phyloP scores from a whole-genome alignment of 1,140 invertebrate species.

The Drosophila yakuba region DNA sequence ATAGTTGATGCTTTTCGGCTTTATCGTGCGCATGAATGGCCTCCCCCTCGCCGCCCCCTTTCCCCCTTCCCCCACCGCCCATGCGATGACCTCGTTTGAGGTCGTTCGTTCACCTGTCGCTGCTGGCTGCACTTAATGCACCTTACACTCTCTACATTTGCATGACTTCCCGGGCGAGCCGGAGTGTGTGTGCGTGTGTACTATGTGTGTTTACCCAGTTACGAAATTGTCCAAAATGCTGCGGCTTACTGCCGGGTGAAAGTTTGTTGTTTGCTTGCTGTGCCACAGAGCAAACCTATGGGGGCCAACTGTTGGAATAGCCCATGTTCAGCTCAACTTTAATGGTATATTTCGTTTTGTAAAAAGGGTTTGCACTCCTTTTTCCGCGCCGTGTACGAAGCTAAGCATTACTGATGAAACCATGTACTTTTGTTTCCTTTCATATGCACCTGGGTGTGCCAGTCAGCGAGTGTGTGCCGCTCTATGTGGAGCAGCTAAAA shows the following conservation, averaged over 20 bases:
- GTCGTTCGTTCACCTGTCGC: constrained; percentile 83
- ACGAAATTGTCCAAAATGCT: constrained; percentile 82
- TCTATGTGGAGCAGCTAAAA: constrained; percentile 79
- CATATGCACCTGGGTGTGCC: constrained; percentile 55
- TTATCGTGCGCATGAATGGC: constrained; percentile 79
- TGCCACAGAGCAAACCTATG: neutral
- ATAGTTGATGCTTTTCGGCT: constrained; percentile 71
- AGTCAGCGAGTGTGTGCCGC: constrained; percentile 18
- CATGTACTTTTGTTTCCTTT: constrained; percentile 46
- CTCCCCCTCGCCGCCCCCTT: constrained; percentile 2
- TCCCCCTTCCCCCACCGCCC: constrained; percentile 16
- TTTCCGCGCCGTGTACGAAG: constrained; percentile 28
- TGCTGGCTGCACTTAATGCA: constrained; percentile 74
- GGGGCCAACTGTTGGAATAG: neutral
- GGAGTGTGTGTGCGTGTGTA: constrained; percentile 25
- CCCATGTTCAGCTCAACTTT: neutral
- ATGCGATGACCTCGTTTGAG: constrained; percentile 78
- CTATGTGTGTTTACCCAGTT: constrained; percentile 75
- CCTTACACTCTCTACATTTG: constrained; percentile 79
- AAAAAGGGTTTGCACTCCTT: neutral
- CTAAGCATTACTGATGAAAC: constrained; percentile 16
- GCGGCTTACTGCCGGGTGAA: constrained; percentile 78
- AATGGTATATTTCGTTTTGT: no score
- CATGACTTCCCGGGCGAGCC: constrained; percentile 46
- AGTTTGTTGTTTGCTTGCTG: constrained; percentile 67